phyloP scores from a whole-genome alignment of 2,888 invertebrate species.

The Unio pictorum region DNA sequence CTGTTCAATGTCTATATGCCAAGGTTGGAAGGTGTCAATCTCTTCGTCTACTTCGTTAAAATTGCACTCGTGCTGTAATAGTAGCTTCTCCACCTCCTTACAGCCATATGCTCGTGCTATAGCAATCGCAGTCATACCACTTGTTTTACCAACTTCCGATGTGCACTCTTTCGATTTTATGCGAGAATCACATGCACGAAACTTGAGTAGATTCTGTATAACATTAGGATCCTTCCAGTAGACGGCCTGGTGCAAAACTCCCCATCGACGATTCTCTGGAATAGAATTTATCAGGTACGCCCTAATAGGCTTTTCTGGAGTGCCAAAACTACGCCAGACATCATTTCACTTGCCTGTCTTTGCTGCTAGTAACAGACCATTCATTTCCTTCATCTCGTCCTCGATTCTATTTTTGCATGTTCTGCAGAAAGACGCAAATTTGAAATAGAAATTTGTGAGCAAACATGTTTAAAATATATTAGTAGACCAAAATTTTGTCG shows the following conservation, averaged over 20 bases:
- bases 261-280: slow-evolving; percentile 18
- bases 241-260: slow-evolving; percentile 17
- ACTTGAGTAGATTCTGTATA: slow-evolving; percentile 4
- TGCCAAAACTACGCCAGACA: slow-evolving; percentile 10
- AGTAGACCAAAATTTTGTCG: too few relatives aligned
- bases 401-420: slow-evolving; percentile 3
- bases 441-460: too few relatives aligned
- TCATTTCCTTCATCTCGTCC: slow-evolving; percentile 5
- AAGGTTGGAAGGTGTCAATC: slow-evolving; percentile 8
- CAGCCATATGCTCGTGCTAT: slow-evolving; percentile 12
- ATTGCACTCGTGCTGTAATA: background rate
- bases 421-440: background rate
- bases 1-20: slow-evolving; percentile 1
- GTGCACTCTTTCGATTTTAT: slow-evolving; percentile 12
- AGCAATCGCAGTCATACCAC: slow-evolving; percentile 11
- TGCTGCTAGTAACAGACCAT: slow-evolving; percentile 8
- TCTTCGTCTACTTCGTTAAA: slow-evolving; percentile 1
- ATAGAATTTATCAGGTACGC: slow-evolving; percentile 12
- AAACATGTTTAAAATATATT: too few relatives aligned
- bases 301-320: slow-evolving; percentile 8
- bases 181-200: slow-evolving; percentile 3
- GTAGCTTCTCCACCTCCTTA: slow-evolving; percentile 3
- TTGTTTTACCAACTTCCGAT: slow-evolving; percentile 10
- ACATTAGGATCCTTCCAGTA: slow-evolving; percentile 8
- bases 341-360: slow-evolving; percentile 13